phyloP scores from a whole-genome alignment of 2,797 vertebrate species.

The Varecia variegata region DNA sequence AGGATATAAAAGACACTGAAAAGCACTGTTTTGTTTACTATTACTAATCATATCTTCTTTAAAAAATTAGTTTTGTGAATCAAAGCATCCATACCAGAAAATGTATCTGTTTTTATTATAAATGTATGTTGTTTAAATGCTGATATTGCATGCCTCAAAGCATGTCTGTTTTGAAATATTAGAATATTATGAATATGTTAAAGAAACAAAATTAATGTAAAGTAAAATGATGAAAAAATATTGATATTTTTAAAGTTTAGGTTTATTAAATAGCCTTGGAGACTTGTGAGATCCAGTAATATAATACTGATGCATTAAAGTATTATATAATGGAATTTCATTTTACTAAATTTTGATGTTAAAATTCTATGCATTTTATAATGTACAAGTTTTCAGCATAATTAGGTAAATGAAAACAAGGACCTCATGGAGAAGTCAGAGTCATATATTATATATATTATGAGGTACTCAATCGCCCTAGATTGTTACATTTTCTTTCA shows the following conservation, averaged over 20 bases:
- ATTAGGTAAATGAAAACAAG: background rate
- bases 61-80: background rate
- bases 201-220: background rate
- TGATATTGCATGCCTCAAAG: background rate
- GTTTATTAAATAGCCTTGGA: background rate
- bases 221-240: background rate
- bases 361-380: background rate
- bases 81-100: background rate
- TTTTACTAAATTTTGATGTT: background rate
- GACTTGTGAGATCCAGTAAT: background rate
- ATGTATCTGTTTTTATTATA: background rate
- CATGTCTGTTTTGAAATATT: background rate
- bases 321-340: background rate
- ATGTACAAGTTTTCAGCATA: background rate
- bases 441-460: background rate
- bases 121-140: background rate
- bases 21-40: background rate
- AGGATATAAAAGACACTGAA: background rate
- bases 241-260: background rate
- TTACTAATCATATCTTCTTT: background rate
- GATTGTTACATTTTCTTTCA: background rate
- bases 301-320: background rate
- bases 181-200: background rate
- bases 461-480: rapidly evolving
- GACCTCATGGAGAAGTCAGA: background rate